These are phyloP conservation scores for Pachydiplax longipennis DNA, from an alignment of 2,888 invertebrate species.

Conservation along the genomic window DNA sequence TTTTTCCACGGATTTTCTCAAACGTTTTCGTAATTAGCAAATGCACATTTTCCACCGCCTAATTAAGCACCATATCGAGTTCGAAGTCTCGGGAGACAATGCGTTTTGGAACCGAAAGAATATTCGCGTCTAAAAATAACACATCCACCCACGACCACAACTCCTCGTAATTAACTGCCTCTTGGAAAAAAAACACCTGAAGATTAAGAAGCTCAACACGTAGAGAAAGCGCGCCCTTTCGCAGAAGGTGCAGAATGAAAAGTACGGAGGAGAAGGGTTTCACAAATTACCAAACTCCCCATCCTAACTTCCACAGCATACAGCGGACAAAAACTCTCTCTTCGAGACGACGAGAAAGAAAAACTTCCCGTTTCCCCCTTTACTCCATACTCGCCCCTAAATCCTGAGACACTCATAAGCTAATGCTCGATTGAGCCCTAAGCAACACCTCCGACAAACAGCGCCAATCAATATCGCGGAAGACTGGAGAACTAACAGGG, in stretches of 20 bases:
- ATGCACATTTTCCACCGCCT: too few species aligned
- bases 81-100: too few species aligned
- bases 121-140: too few species aligned
- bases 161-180: neutral
- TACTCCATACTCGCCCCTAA: neutral
- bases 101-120: too few species aligned
- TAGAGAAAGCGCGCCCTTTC: neutral
- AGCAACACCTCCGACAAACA: conserved; percentile 2
- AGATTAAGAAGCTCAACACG: neutral
- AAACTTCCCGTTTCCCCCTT: neutral
- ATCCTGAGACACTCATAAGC: neutral
- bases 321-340: neutral
- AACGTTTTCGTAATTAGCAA: too few species aligned
- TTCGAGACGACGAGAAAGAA: neutral
- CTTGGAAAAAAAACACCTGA: neutral
- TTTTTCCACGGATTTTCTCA: too few species aligned
- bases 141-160: neutral
- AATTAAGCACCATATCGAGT: too few species aligned
- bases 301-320: neutral
- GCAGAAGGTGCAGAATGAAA: neutral
- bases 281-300: neutral
- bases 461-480: conserved; percentile 39
- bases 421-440: neutral
- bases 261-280: neutral
- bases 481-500: neutral